Evolutionary conservation across 2,113 vertebrate genomes (phyloP), one percentile per base, ranked within the genome.

Genomic region (Sturnus vulgaris): DNA sequence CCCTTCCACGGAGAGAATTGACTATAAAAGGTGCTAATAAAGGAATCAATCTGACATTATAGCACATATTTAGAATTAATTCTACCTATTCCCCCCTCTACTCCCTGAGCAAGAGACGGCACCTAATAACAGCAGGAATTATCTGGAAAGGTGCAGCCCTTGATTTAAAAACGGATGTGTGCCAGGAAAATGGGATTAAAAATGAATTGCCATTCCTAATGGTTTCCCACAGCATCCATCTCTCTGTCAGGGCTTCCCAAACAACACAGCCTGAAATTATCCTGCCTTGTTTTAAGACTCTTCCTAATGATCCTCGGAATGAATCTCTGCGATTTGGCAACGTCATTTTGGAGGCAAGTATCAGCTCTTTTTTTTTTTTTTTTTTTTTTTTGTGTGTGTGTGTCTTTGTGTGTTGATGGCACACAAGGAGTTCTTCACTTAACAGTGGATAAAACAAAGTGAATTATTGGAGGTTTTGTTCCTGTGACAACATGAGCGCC

Each of bases 201-300:
- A 93, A 73, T 61, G 57, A 90, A 81, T 64, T 64, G 88, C 71
- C 22, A 5, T 91, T 88, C 64, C 79, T 93, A 84, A 88, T 59
- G 93, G 79, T 55, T 82, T 72, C 77, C 78, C 61, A 42, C 63
- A 53, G 84, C 88, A 97, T 95, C 81, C n/a, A 84, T 94, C 93
- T 89, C 77, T 0, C 78, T 89, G 94, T 42, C 93, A 90, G 90
- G 35, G 44, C 87, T 95, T 91, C 70, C 90, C 63, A 92, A 96
- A 95, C 87, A 95, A 64, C 39, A 0, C 53, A 27, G 80, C 66
- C 88, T 80, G 70, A 76, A 96, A 93, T 95, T 44, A 82, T 84
- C 49, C 63, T 59, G 35, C 8, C 85, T 85, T 46, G 21, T 94
- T 92, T 72, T 76, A 69, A 75, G 65, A 11, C 39, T 79, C 77